These are phyloP conservation scores for Rhimphoctona megacephalus DNA, from an alignment of 2,888 invertebrate species.

Conservation along the genomic window DNA sequence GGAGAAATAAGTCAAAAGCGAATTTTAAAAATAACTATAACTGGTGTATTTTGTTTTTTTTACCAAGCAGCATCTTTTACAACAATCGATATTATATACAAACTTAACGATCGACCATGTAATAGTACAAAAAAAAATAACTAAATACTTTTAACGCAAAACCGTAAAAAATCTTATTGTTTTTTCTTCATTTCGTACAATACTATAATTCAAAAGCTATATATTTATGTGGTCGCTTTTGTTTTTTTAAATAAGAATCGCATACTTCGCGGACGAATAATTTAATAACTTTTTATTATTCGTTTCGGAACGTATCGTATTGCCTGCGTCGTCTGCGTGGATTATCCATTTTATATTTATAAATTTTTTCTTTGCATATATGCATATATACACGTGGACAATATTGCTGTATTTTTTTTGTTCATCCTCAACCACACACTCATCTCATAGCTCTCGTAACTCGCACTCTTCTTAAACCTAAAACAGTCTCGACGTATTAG, in stretches of 20 bases:
- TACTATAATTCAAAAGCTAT: slow-evolving; percentile 60
- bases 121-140: slow-evolving; percentile 75
- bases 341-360: slow-evolving; percentile 35
- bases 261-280: slow-evolving; percentile 44
- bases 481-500: slow-evolving; percentile 68
- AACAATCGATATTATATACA: slow-evolving; percentile 80
- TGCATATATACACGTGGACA: slow-evolving; percentile 60
- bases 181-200: slow-evolving; percentile 52
- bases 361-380: slow-evolving; percentile 43
- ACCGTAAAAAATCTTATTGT: slow-evolving; percentile 75
- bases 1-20: slow-evolving; percentile 45
- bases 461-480: slow-evolving; percentile 54
- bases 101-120: slow-evolving; percentile 78
- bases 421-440: slow-evolving; percentile 32
- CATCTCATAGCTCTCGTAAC: slow-evolving; percentile 25
- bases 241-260: slow-evolving; percentile 33
- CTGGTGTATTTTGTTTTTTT: slow-evolving; percentile 72
- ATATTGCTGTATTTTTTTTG: slow-evolving; percentile 42
- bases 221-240: slow-evolving; percentile 23
- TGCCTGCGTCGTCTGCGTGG: slow-evolving; percentile 30
- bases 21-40: slow-evolving; percentile 77
- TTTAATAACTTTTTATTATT: slow-evolving; percentile 11
- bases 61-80: slow-evolving; percentile 75
- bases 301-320: slow-evolving; percentile 17
- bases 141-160: slow-evolving; percentile 73